phyloP scores from a whole-genome alignment of 2,113 vertebrate genomes.

The Scomber scombrus region DNA sequence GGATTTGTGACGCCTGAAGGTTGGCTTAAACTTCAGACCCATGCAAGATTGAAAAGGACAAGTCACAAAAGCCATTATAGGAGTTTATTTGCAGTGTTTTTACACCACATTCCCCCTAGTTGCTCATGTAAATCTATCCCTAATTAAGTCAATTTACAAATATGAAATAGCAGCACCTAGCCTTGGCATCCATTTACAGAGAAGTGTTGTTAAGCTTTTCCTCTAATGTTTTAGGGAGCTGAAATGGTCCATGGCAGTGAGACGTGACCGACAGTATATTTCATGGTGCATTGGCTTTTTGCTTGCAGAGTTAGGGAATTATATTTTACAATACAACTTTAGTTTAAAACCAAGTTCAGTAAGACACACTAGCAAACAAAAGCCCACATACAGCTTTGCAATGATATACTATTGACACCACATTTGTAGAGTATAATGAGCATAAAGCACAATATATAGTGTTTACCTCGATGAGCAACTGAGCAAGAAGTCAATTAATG shows the following conservation, averaged over 20 bases:
- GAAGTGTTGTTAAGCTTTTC: background rate
- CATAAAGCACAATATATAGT: background rate
- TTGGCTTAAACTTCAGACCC: constrained; percentile 53
- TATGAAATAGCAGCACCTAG: constrained; percentile 47
- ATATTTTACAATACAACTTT: background rate
- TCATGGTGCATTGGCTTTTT: background rate
- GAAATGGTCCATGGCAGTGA: constrained; percentile 41
- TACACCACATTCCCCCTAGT: constrained; percentile 39
- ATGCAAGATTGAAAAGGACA: constrained; percentile 48
- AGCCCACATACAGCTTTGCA: background rate
- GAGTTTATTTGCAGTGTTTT: constrained; percentile 54
- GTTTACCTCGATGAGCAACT: background rate
- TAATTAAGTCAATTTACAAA: constrained; percentile 56
- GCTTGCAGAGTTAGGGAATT: background rate
- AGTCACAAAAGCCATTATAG: constrained; percentile 61
- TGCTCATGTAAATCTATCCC: constrained; percentile 46
- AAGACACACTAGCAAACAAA: background rate
- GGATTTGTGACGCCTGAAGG: constrained; percentile 50
- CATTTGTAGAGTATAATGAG: constrained; percentile 3
- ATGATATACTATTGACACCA: background rate
- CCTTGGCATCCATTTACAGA: constrained; percentile 31
- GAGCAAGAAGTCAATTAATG: constrained; percentile 16
- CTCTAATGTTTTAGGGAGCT: constrained; percentile 12
- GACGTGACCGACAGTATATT: constrained; percentile 30
- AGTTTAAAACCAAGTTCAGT: background rate